Evolutionary conservation across 2,113 vertebrate genomes (phyloP), one percentile per base, ranked within the genome.

Genomic region (Oncorhynchus tshawytscha): DNA sequence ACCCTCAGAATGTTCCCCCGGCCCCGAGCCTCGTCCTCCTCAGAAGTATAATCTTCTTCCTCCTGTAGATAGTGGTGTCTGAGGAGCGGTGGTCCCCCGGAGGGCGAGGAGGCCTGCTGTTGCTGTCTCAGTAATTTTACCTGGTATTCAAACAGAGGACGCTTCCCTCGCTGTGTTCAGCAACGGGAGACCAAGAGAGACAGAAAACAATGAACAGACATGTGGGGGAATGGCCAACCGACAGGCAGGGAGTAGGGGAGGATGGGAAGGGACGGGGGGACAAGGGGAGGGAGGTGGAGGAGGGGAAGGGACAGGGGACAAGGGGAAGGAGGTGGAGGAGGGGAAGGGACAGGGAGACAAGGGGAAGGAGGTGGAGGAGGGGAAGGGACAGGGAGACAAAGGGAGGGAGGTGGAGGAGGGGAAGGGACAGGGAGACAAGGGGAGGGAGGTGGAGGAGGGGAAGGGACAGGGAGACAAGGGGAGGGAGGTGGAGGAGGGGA

Each of bases 121-220:
- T 54, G 51, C 51, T 18, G 51, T 18, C 92, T 93, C 88, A 85
- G 92, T 90, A 90, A 91, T 91, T 94, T 95, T 93, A 93, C 87
- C 94, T 92, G 93, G 77, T 93, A 94, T 95, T 91, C 93, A 91
- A 94, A 94, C 85, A 93, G 91, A 94, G 94, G 91, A 86, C 88
- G 90, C 85, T 94, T 92, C 91, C 84, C 93, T 90, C 93, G 93
- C 96, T 97, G 94, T 92, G 93, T 95, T 93, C 81, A 90, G 73
- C 85, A 91, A 92, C 86, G 92, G 94, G 91, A 95, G 95, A 95
- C 94, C 94, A 94, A 96, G 94, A 97, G 91, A 97, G 93, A 97
- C 95, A 96, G 93, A 97, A 91, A 95, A 94, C 95, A 92, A 94
- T 96, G 93, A 96, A 96, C 93, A 94, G 92, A 95, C 93, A 94